Evolutionary conservation across 2,888 invertebrate genomes (phyloP), one percentile per base, ranked within the genome.

Genomic region (Cheilosia scutellata): DNA sequence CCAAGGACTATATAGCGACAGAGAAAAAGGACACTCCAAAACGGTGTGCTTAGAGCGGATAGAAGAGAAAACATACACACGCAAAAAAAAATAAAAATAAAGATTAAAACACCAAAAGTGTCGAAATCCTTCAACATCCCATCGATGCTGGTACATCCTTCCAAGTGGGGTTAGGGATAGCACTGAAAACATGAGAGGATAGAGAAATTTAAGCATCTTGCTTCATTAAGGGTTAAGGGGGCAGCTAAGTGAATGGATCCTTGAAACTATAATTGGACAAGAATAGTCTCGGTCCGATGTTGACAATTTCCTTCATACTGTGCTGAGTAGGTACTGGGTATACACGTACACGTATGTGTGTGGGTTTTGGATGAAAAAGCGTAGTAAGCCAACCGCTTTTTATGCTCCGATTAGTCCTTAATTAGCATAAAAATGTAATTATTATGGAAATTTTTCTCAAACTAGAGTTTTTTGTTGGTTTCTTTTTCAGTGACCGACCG

Each of bases 391-490:
- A 77, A 76, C 76, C 76, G 20, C 80, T 74, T 63, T 77, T 82
- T 77, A 75, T 78, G 49, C 82, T 51, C 74, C 82, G 82, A 82
- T 87, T 87, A 87, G 72, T 78, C 74, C 82, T 70, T 78, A 78
- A 87, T 87, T 87, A 82, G 74, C 87, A 87, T 87, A 70, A 82
- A 87, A 87, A 82, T 78, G 70, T 82, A 87, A 87, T 87, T 82
- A 87, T 78, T 78, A 87, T 87, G 87, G 66, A 78, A 87, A 87
- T 87, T 87, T 71, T 68, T 55, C 58, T 40, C 60, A 13, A 78
- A 37, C 53, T 16, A 58, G 42, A 57, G 63, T 76, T 71, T 20
- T 51, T 63, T 25, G 27, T 58, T 42, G 40, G 47, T 58, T 11
- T 49, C 27, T 27, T 49, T 82, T 65, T 76, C 20, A 47, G 53